Evolutionary conservation across 2,888 invertebrate species (phyloP), one percentile per base, ranked within the genome.

Genomic region (Zygogramma bicolorata): DNA sequence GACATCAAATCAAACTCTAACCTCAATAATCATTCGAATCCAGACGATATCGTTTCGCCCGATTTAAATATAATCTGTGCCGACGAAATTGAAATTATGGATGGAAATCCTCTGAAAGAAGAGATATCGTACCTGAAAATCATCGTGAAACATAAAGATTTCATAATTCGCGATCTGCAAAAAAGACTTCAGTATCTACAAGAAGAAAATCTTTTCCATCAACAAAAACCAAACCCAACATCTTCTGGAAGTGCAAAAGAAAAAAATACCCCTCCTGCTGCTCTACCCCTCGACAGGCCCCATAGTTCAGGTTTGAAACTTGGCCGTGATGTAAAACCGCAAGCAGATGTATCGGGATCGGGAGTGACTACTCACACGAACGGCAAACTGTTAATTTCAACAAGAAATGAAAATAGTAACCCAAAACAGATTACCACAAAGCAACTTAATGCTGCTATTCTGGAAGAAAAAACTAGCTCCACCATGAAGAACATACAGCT

Each of bases 231-330:
- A n/a, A n/a, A n/a, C n/a, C n/a, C n/a, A n/a, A n/a, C n/a, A n/a
- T n/a, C n/a, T 15, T 42, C 10, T 15, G 15, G 13, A 13, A 42
- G 15, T 15, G 15, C 5, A 13, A 42, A 42, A 8, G n/a, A 42
- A 42, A 42, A 42, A 13, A 42, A 42, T 42, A 8, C 42, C 42
- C 42, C 5, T 42, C 42, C 42, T 42, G n/a, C 42, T 15, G 42
- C 42, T 42, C 2, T 42, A 42, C 42, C 42, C 42, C 42, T 42
- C 42, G 42, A 8, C 42, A 42, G 42, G 42, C 53, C 53, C 13
- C 53, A 53, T 20, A 53, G 53, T 53, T 53, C 53, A 53, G 53
- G 53, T 53, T 53, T 22, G n/a, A 53, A 1, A 25, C 53, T 53
- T 25, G 53, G 53, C 53, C 53, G 18, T 25, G 53, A 22, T 20